These are phyloP conservation scores for Dryococelus australis DNA, from an alignment of 2,888 invertebrate species.

Conservation along the genomic window DNA sequence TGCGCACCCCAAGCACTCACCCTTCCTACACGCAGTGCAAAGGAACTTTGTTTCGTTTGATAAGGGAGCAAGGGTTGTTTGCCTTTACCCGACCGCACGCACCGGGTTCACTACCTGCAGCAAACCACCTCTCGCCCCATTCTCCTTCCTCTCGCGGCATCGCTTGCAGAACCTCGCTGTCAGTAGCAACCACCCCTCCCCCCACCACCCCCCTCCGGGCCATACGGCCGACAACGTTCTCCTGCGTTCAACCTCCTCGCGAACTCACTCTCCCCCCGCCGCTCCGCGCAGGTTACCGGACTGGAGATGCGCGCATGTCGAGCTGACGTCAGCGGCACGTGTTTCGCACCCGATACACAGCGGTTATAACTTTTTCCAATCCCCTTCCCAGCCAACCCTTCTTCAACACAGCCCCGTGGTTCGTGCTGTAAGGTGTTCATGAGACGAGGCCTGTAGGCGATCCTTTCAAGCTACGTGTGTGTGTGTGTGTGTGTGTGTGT, in stretches of 20 bases:
- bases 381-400: neutral
- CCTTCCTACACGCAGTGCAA: too few species aligned
- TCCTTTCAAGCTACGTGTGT: too few species aligned
- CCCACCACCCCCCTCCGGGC: too few species aligned
- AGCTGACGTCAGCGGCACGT: neutral
- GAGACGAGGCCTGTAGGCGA: too few species aligned
- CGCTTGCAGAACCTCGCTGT: neutral
- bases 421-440: too few species aligned
- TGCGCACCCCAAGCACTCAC: too few species aligned
- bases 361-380: neutral
- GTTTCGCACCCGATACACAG: neutral
- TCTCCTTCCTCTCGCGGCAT: neutral
- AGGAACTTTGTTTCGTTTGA: too few species aligned
- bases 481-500: too few species aligned
- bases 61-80: too few species aligned
- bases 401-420: neutral
- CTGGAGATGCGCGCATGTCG: neutral
- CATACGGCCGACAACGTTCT: neutral
- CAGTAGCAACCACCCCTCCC: neutral
- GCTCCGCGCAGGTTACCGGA: neutral
- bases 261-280: neutral
- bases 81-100: too few species aligned
- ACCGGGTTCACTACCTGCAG: too few species aligned
- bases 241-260: neutral
- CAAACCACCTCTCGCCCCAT: too few species aligned